These are phyloP conservation scores for Buphagus erythrorhynchus DNA, from an alignment of 2,797 vertebrate species.

Conservation along the genomic window DNA sequence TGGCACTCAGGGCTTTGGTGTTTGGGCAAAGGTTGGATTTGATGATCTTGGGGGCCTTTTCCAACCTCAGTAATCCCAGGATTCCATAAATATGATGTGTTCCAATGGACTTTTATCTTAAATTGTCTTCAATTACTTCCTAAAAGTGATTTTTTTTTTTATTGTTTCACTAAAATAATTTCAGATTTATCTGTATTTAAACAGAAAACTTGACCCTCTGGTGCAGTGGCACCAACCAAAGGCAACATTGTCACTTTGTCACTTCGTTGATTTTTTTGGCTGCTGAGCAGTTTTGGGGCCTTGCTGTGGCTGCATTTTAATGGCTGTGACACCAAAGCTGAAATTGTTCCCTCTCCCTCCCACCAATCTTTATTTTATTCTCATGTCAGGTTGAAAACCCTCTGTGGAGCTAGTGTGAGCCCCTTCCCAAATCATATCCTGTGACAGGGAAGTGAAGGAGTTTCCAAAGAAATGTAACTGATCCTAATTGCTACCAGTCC, in stretches of 20 bases:
- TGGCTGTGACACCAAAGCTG: background rate
- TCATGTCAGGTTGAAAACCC: background rate
- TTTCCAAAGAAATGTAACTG: background rate
- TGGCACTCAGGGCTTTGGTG: background rate
- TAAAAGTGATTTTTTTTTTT: background rate
- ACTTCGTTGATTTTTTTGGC: background rate
- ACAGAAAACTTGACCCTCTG: background rate
- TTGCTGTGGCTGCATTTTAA: constrained; percentile 5
- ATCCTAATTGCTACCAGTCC: background rate
- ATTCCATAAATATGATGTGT: rapidly evolving
- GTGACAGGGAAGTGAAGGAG: background rate
- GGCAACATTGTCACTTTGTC: constrained; percentile 36
- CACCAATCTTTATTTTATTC: background rate
- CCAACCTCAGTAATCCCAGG: background rate
- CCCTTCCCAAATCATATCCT: constrained; percentile 7
- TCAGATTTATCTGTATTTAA: background rate
- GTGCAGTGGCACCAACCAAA: constrained; percentile 44
- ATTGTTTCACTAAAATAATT: background rate
- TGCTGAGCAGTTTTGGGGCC: constrained; percentile 7
- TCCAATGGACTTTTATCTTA: background rate
- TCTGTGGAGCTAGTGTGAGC: background rate
- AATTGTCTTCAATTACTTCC: background rate
- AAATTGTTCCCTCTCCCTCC: background rate
- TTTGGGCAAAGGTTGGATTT: background rate
- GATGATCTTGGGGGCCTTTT: background rate